Base-by-base conservation (phyloP, 2,888 invertebrate species). In the Stenolophus ochropezus region DNA sequence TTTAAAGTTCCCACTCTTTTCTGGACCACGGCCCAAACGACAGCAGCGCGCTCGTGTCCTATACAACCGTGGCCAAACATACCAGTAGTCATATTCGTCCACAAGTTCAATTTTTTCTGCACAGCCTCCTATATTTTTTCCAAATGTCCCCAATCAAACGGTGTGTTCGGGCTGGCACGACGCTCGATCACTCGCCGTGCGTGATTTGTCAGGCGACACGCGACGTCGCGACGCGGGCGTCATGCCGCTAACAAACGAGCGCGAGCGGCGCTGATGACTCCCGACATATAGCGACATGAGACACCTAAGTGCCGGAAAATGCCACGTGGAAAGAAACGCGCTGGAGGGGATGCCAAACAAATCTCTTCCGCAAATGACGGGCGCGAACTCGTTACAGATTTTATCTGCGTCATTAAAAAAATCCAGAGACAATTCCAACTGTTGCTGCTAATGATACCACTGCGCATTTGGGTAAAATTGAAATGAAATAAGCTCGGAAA, bases 181-280 rank as follows among this genome's bases (percentile, higher is more conserved):
- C 33, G 8, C 33, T 42, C 33, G 33, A 42, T 42, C 33, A 42
- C 33, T 6, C 11, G 33, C 11, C 33, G 33, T 11, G 33, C 33
- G 33, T 42, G 33, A 42, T 42, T 42, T 42, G 33, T 42, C 56
- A 56, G 8, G 56, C 18, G 56, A 56, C 11, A 56, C 56, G 20
- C 56, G 20, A 21, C 23, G 23, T 11, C 61, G 61, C n/a, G 65
- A 33, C 65, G n/a, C 11, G 4, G 33, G 65, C 65, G 65, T 33
- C 65, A 69, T 69, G 65, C 2, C 65, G 65, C 65, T 69, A 69
- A 69, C 65, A 69, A 69, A 69, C 65, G 65, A 33, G 6, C 16
- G 6, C 3, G 20, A 16, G 42, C 33, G 14, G 16, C 33, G 18
- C 18, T 33, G 65, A 69, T 69, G 65, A 69, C 65, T 27, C 14